Conservation (phyloP, 2,888 invertebrate genomes). For the Zootermopsis nevadensis region DNA sequence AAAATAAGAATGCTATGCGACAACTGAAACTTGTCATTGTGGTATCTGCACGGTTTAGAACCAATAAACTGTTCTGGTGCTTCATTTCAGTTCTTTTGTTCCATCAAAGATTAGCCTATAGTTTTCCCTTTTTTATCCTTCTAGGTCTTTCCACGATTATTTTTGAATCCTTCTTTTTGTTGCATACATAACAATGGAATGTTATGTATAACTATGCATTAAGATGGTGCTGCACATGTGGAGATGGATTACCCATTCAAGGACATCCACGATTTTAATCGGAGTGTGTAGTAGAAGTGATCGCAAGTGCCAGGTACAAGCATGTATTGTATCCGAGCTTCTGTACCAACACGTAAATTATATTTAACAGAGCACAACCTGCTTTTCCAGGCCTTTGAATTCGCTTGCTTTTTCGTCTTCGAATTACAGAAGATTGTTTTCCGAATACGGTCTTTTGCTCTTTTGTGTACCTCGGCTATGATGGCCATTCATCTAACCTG, state of each 20-base stretch:
- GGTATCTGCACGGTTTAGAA: slow-evolving; percentile 28
- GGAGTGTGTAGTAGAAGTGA: background rate
- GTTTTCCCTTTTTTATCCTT: background rate
- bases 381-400: too few relatives aligned
- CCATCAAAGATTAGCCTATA: background rate
- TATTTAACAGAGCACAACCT: too few relatives aligned
- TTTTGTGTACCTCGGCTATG: too few relatives aligned
- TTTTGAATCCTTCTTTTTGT: too few relatives aligned
- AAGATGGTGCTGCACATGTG: background rate
- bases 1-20: slow-evolving; percentile 48
- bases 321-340: background rate
- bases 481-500: too few relatives aligned
- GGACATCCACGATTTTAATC: slow-evolving; percentile 5
- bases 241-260: background rate
- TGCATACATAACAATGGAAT: too few relatives aligned
- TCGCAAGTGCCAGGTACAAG: background rate
- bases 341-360: too few relatives aligned
- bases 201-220: background rate
- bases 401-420: too few relatives aligned
- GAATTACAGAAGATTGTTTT: too few relatives aligned
- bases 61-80: slow-evolving; percentile 19
- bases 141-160: too few relatives aligned
- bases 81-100: slow-evolving; percentile 5
- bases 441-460: too few relatives aligned
- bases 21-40: slow-evolving; percentile 35